Conservation (phyloP, 2,797 vertebrate genomes). For the Sylvia borin region DNA sequence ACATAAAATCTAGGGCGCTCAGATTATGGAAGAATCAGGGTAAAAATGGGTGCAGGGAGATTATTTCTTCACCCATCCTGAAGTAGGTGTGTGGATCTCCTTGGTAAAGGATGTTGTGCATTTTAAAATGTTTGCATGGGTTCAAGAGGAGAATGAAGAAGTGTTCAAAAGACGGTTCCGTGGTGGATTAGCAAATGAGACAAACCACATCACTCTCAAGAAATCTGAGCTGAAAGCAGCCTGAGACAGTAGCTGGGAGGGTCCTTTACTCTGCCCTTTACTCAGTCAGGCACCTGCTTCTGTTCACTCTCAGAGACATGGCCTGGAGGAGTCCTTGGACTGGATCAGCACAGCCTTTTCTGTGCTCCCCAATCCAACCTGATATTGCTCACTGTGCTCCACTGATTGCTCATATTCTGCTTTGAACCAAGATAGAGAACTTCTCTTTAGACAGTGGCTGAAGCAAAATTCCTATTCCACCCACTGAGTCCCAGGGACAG, state of each 20-base stretch:
- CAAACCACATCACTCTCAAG: not conserved
- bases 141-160: not conserved
- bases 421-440: not conserved
- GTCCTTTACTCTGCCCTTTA: not conserved
- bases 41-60: not conserved
- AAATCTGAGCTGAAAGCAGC: not conserved
- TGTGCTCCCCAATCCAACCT: not conserved
- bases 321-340: not conserved
- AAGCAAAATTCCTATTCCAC: not conserved
- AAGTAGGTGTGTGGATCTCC: not conserved
- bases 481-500: not conserved
- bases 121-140: not conserved
- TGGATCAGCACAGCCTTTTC: not conserved
- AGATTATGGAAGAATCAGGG: not conserved
- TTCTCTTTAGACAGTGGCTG: not conserved
- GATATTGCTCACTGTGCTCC: accelerated
- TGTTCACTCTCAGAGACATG: not conserved
- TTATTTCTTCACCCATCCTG: not conserved
- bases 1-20: not conserved
- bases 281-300: not conserved
- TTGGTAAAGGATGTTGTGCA: not conserved
- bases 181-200: not conserved
- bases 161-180: not conserved
- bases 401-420: not conserved
- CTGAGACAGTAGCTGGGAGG: not conserved